Conservation (phyloP, 2,113 vertebrate genomes). For the Chloebia gouldiae region DNA sequence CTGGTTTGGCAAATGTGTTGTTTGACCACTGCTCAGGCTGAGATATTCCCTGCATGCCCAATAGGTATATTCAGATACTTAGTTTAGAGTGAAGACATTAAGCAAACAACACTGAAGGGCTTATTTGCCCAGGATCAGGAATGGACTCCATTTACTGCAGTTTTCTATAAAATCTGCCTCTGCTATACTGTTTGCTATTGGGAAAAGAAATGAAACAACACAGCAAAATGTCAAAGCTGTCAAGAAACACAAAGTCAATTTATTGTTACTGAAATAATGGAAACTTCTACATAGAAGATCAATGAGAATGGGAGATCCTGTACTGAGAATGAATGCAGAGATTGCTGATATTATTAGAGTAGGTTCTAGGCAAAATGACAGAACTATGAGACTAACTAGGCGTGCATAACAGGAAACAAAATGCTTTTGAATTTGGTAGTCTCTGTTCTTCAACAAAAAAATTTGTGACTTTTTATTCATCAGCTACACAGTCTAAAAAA, state of each 20-base stretch:
- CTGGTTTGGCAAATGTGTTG: not conserved
- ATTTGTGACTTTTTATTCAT: not conserved
- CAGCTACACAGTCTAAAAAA: not conserved
- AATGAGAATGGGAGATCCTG: not conserved
- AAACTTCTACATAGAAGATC: not conserved
- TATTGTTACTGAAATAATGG: conserved; percentile 1
- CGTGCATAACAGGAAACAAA: not conserved
- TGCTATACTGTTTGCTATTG: not conserved
- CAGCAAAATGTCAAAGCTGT: not conserved
- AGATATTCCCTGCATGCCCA: not conserved
- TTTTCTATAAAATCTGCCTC: conserved; percentile 15
- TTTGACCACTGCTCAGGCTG: conserved; percentile 12
- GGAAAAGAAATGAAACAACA: conserved; percentile 12
- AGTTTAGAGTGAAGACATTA: not conserved
- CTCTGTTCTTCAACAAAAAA: not conserved
- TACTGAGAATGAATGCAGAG: not conserved
- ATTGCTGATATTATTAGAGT: not conserved
- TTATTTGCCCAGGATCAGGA: conserved; percentile 11
- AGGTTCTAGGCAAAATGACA: not conserved
- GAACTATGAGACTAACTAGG: not conserved
- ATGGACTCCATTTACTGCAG: not conserved
- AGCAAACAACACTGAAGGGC: not conserved
- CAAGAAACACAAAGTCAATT: not conserved
- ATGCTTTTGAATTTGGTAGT: not conserved
- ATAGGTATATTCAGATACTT: not conserved